Evolutionary conservation across 2,888 invertebrate species (phyloP), one percentile per base, ranked within the genome.

Genomic region (Antheraea yamamai): DNA sequence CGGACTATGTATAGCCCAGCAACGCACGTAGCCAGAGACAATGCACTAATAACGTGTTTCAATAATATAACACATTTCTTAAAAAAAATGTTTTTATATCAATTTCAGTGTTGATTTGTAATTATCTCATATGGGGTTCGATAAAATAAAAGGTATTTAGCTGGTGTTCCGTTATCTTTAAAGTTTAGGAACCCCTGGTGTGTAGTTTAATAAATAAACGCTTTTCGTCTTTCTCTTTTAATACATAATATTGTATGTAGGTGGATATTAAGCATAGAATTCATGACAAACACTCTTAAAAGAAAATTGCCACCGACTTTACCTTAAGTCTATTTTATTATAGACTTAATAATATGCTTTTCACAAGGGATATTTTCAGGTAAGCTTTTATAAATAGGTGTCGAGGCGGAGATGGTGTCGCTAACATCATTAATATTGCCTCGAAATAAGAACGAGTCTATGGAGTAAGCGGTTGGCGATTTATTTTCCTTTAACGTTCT

Each of bases 311-410:
- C 12, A 23, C 61, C 4, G 16, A 66, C 26, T 30, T 66, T 30
- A 66, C 26, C 16, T 30, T 30, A 66, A 30, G 30, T 30, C 64
- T 66, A 66, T 66, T 66, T 66, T 30, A 26, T 16, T 14, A 26
- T 66, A 66, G 26, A 30, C 64, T 66, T 26, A 66, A 66, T 66
- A 66, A 66, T 66, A 30, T 30, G 64, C 64, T 66, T 30, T 66
- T 66, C 30, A 66, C 64, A 2, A 6, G 64, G 30, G 26, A 30
- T 66, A 66, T 66, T 66, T 26, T 66, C 30, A 30, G 30, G 64
- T 66, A 66, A 66, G 26, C 64, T 66, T 66, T 66, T 66, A 66
- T 66, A 66, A 66, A 66, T 10, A 66, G 64, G 64, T 30, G 30
- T 66, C 64, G 64, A 26, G 4, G 14, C 64, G 26, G 6, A 66